Conservation (phyloP, 92 coral and sea anemone genomes). For the Heteractis magnifica region DNA sequence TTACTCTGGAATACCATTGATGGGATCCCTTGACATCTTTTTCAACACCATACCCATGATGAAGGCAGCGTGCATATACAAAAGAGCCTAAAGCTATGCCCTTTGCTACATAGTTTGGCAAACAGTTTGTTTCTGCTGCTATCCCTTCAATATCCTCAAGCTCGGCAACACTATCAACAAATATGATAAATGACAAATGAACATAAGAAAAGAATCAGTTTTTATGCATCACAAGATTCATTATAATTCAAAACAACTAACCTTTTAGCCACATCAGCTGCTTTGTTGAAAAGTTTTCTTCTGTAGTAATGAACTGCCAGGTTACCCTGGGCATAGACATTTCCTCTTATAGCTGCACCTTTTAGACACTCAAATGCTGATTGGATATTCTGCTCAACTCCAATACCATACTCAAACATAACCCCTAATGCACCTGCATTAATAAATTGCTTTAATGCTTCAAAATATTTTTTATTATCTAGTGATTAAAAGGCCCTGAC, state of each 20-base stretch:
- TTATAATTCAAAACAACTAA: constrained; percentile 4
- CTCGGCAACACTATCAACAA: constrained; percentile 77
- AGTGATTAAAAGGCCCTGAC: too few species aligned
- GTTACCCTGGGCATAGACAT: constrained; percentile 95
- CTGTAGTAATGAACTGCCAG: constrained; percentile 91
- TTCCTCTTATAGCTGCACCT: constrained; percentile 84
- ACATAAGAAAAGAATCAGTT: not conserved
- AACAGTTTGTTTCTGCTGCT: constrained; percentile 87
- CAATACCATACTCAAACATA: constrained; percentile 97
- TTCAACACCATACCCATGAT: constrained; percentile 85
- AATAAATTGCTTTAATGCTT: not conserved
- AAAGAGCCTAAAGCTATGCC: constrained; percentile 92
- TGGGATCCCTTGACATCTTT: constrained; percentile 67
- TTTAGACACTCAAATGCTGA: constrained; percentile 94
- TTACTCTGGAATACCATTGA: constrained; percentile 82
- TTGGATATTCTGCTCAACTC: constrained; percentile 63
- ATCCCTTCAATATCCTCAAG: constrained; percentile 85
- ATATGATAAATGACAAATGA: not conserved
- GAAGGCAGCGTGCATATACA: constrained; percentile 87
- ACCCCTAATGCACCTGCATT: constrained; percentile 90
- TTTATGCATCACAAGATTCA: not conserved
- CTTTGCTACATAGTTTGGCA: constrained; percentile 85
- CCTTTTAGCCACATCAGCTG: constrained; percentile 92
- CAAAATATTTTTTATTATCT: not conserved
- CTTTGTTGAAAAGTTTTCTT: constrained; percentile 89